Conservation (phyloP, 2,888 invertebrate genomes). For the Cosmia pyralina region DNA sequence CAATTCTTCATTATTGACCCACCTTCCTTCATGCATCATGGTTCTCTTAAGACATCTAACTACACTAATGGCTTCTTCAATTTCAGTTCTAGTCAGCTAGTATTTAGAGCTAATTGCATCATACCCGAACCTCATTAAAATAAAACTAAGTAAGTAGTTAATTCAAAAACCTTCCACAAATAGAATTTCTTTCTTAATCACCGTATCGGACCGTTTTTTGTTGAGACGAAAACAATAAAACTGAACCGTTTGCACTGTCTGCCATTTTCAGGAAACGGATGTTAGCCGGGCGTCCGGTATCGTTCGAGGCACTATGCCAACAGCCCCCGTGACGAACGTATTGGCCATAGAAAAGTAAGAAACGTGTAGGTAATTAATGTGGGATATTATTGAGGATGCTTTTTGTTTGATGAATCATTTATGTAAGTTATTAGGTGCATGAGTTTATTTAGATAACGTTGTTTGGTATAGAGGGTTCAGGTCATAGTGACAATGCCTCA, state of each 20-base stretch:
- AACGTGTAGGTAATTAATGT: constrained; percentile 60
- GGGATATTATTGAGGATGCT: constrained; percentile 25
- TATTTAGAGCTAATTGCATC: not conserved
- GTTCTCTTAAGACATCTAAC: not conserved
- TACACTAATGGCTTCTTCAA: not conserved
- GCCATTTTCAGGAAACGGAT: constrained; percentile 84
- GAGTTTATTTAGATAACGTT: not conserved
- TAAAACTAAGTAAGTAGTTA: constrained; percentile 12
- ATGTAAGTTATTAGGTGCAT: not conserved
- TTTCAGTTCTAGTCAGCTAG: not conserved
- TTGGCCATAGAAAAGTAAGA: constrained; percentile 51
- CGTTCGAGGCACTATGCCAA: constrained; percentile 81
- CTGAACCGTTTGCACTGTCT: constrained; percentile 75
- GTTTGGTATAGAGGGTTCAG: not conserved
- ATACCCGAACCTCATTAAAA: constrained; percentile 7
- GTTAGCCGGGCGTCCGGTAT: constrained; percentile 83
- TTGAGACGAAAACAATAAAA: constrained; percentile 77
- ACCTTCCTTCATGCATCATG: too few species aligned
- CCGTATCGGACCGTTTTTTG: constrained; percentile 62
- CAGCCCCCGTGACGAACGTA: constrained; percentile 68
- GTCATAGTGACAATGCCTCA: not conserved
- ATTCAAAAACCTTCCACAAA: constrained; percentile 38
- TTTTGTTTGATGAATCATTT: constrained; percentile 26
- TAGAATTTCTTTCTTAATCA: constrained; percentile 55
- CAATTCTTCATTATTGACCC: too few species aligned